These are phyloP conservation scores for Nomada ferruginata DNA, from an alignment of 2,888 invertebrate species.

Conservation along the genomic window DNA sequence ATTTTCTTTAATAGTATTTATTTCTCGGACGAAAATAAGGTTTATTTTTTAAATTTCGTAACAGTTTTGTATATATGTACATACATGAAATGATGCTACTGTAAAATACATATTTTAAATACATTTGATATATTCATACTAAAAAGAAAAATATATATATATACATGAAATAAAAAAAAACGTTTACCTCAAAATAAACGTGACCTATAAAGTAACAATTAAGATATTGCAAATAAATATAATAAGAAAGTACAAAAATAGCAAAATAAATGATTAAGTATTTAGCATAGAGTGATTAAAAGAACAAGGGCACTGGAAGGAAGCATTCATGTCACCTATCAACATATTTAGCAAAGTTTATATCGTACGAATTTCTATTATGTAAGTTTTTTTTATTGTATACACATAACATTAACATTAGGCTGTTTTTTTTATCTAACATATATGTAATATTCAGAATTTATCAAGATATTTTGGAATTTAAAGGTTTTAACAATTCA, in stretches of 20 bases:
- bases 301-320: constrained; percentile 26
- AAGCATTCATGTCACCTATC: constrained; percentile 31
- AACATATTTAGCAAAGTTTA: constrained; percentile 18
- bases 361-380: constrained; percentile 30
- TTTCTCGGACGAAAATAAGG: background rate
- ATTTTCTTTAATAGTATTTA: background rate
- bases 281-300: constrained; percentile 22
- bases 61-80: constrained; percentile 49
- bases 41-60: constrained; percentile 26
- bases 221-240: constrained; percentile 1
- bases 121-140: constrained; percentile 38
- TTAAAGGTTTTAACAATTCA: constrained; percentile 11
- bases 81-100: constrained; percentile 33
- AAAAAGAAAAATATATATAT: constrained; percentile 12
- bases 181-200: constrained; percentile 6
- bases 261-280: constrained; percentile 14
- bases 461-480: background rate
- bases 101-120: constrained; percentile 39
- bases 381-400: constrained; percentile 32
- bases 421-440: background rate
- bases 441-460: constrained; percentile 8
- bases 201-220: constrained; percentile 14
- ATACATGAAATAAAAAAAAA: background rate
- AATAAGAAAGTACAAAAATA: constrained; percentile 8
- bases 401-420: constrained; percentile 7